These are phyloP conservation scores for Patiria pectinifera DNA, from an alignment of 53 echinoderm and acorn worm species.

Conservation along the genomic window DNA sequence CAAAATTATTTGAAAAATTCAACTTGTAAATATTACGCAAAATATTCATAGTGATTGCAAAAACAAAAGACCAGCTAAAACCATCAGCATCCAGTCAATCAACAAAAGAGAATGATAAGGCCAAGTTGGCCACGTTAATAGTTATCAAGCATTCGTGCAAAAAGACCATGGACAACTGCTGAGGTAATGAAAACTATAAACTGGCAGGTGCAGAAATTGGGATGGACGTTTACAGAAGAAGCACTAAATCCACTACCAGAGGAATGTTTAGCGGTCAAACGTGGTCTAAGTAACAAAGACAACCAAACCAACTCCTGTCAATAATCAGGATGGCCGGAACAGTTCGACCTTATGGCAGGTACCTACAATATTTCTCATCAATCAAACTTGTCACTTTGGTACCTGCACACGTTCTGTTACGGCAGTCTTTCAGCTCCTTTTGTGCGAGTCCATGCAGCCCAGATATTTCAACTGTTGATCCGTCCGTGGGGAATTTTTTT, in stretches of 20 bases:
- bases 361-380: background rate
- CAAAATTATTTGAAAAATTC: too few species aligned
- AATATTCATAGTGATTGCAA: too few species aligned
- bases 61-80: too few species aligned
- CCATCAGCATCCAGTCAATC: too few species aligned
- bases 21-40: too few species aligned
- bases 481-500: constrained; percentile 23
- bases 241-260: too few species aligned
- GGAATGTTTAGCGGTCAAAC: too few species aligned
- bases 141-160: background rate
- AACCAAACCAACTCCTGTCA: background rate
- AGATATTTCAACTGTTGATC: background rate
- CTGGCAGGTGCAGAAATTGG: background rate
- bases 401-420: background rate
- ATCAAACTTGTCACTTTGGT: background rate
- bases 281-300: background rate
- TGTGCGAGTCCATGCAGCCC: background rate
- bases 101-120: background rate
- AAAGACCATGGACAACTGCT: background rate
- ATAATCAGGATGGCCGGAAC: background rate
- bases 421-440: background rate
- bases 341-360: background rate
- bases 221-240: background rate
- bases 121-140: background rate
- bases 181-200: background rate